Evolutionary conservation across 2,113 vertebrate genomes (phyloP).

Genomic region (Vidua macroura): DNA sequence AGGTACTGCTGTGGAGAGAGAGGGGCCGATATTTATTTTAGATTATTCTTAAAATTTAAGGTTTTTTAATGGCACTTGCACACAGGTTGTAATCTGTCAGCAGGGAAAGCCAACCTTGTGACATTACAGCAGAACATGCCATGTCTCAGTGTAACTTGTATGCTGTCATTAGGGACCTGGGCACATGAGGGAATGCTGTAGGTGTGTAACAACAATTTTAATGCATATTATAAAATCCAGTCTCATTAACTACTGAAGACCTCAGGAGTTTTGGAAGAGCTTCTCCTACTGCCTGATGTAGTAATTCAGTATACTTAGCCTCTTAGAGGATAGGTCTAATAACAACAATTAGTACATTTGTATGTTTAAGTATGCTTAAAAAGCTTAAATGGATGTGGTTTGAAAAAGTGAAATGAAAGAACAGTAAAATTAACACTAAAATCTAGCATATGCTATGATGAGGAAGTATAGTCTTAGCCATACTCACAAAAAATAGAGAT

Average conservation of each 20-base stretch:
- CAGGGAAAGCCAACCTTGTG: background rate
- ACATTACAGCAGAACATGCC: accelerated
- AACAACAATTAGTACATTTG: background rate
- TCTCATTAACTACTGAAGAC: background rate
- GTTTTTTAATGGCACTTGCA: background rate
- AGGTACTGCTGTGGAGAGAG: background rate
- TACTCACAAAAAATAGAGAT: background rate
- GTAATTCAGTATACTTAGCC: background rate
- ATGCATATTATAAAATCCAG: background rate
- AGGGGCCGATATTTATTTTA: background rate
- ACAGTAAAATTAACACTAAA: background rate
- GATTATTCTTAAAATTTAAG: background rate
- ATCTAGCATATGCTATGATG: background rate
- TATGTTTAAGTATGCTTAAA: background rate
- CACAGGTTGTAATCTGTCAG: background rate
- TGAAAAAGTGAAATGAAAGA: conserved; percentile 32
- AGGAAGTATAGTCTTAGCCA: background rate
- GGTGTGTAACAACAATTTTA: background rate
- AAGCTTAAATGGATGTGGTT: background rate
- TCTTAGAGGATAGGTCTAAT: background rate
- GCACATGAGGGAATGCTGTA: background rate
- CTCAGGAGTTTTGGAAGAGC: background rate
- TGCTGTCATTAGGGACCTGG: background rate
- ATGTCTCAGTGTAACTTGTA: background rate
- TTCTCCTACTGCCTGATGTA: background rate